Evolutionary conservation across 2,888 invertebrate genomes (phyloP).

Genomic region (Brachyopa scutellaris): DNA sequence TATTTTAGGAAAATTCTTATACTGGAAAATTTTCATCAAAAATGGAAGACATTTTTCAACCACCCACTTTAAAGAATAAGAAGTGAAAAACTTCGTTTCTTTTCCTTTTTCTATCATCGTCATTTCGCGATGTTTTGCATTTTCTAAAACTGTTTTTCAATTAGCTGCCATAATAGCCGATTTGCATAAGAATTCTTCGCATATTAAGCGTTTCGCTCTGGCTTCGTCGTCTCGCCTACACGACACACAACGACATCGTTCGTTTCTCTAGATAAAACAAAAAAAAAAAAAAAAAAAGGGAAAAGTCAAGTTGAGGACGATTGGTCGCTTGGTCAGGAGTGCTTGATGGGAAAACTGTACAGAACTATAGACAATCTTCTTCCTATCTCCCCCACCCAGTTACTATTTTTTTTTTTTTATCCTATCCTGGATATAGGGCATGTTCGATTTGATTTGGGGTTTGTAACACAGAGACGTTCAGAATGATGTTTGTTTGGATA

Average conservation of each 20-base stretch:
- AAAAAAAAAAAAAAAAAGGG: not conserved
- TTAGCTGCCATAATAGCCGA: conserved; percentile 72
- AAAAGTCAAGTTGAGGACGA: conserved; percentile 56
- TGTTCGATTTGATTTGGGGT: not conserved
- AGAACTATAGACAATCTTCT: conserved; percentile 24
- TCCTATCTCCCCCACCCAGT: conserved; percentile 25
- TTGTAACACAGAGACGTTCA: too few relatives aligned
- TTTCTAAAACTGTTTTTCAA: conserved; percentile 72
- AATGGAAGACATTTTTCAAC: not conserved
- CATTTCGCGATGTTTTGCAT: conserved; percentile 64
- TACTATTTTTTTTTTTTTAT: not conserved
- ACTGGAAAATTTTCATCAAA: conserved; percentile 7
- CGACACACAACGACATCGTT: conserved; percentile 8
- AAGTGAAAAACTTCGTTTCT: not conserved
- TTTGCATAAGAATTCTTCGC: conserved; percentile 72
- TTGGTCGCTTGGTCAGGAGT: conserved; percentile 41
- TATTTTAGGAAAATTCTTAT: conserved; percentile 38
- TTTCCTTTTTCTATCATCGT: conserved; percentile 12
- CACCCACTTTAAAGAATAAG: too few relatives aligned
- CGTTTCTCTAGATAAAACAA: too few relatives aligned
- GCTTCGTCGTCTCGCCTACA: conserved; percentile 32
- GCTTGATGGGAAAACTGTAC: conserved; percentile 35
- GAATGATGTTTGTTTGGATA: too few relatives aligned
- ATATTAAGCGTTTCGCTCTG: conserved; percentile 62
- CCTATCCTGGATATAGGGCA: not conserved